Evolutionary conservation across 2,797 vertebrate species (phyloP).

Genomic region (Xyrichtys novacula): DNA sequence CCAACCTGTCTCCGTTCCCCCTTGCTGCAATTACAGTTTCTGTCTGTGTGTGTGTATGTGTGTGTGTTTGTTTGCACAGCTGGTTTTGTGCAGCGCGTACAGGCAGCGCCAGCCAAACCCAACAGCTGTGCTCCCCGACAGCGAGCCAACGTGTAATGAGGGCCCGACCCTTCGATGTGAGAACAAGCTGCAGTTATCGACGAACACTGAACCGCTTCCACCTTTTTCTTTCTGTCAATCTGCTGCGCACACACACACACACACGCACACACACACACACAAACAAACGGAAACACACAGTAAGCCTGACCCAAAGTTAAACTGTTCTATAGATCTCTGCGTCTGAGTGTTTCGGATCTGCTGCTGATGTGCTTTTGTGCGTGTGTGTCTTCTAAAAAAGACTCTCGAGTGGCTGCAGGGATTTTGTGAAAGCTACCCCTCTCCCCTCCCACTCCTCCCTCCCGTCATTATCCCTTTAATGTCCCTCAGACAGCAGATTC

Average conservation of each 20-base stretch:
- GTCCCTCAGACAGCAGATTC: conserved; percentile 80
- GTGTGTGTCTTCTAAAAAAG: conserved; percentile 44
- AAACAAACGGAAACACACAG: conserved; percentile 17
- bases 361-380: conserved; percentile 6
- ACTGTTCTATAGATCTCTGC: conserved; percentile 53
- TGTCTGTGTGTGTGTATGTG: conserved; percentile 20
- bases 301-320: conserved; percentile 48
- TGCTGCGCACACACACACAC: conserved; percentile 26
- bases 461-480: conserved; percentile 82
- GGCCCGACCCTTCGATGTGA: conserved; percentile 68
- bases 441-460: not conserved
- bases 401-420: conserved; percentile 62
- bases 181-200: conserved; percentile 72
- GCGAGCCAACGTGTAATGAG: conserved; percentile 70
- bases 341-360: conserved; percentile 29
- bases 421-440: conserved; percentile 69
- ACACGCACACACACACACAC: conserved; percentile 19
- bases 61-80: conserved; percentile 79
- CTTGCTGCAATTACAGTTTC: conserved; percentile 47
- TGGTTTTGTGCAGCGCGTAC: conserved; percentile 70
- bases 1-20: conserved; percentile 37
- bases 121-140: conserved; percentile 71
- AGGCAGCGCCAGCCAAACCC: conserved; percentile 69
- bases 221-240: conserved; percentile 53
- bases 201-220: conserved; percentile 52